Percentiles rank a stretch among this genome's conserved stretches.
Conservation (phyloP, 2,888 invertebrate species). For the Drosophila paucipuncta region DNA sequence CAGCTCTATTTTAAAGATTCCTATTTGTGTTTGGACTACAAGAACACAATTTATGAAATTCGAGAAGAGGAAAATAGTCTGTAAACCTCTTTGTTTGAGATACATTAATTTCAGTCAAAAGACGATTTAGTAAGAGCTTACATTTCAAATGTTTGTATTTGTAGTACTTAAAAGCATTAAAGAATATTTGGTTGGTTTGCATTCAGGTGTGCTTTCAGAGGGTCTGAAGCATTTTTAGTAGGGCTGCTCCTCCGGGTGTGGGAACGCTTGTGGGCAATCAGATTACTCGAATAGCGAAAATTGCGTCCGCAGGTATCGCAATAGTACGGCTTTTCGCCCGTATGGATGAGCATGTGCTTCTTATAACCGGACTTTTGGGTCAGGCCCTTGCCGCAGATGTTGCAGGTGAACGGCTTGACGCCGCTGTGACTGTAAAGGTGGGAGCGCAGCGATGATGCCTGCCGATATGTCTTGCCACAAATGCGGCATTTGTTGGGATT, state of each 20-base stretch:
- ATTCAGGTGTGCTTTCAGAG: neutral
- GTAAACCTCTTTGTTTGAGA: neutral
- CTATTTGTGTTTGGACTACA: neutral
- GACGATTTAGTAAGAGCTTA: neutral
- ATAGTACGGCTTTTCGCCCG: constrained; percentile 83
- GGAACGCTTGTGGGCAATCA: constrained; percentile 83
- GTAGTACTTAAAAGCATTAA: neutral
- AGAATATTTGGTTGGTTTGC: constrained; percentile 3
- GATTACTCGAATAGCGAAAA: constrained; percentile 84
- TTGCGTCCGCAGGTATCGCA: constrained; percentile 82
- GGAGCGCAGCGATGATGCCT: constrained; percentile 82
- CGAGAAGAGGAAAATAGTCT: neutral
- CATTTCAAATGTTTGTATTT: neutral
- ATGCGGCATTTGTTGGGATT: constrained; percentile 83
- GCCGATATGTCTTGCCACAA: constrained; percentile 83
- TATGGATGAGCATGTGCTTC: constrained; percentile 84
- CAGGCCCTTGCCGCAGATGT: constrained; percentile 84
- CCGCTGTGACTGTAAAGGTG: constrained; percentile 83
- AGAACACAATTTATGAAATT: neutral
- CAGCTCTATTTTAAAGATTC: neutral
- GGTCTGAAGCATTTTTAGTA: neutral
- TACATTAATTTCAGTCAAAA: neutral
- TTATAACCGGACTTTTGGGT: constrained; percentile 85
- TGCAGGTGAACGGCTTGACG: constrained; percentile 83
- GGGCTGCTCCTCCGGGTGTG: constrained; percentile 63